These are phyloP conservation scores for Acanthis flammea DNA, from an alignment of 2,797 vertebrate genomes.

Conservation along the genomic window DNA sequence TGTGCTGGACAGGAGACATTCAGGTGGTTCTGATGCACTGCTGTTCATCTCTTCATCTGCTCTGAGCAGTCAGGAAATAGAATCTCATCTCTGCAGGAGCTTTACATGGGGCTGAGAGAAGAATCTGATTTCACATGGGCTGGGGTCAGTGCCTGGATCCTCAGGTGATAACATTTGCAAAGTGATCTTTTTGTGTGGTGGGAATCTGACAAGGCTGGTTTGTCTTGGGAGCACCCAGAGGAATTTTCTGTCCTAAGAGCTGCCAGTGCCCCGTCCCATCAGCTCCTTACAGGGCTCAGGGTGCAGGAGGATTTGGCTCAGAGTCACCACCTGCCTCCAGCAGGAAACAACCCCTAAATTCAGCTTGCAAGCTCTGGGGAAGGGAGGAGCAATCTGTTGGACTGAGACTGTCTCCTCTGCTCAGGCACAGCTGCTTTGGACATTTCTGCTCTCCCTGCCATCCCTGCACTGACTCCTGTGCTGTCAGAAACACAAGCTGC, in stretches of 20 bases:
- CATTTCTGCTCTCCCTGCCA: neutral
- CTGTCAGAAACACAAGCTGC: neutral
- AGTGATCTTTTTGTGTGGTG: neutral
- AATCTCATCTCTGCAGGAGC: neutral
- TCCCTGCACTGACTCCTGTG: neutral
- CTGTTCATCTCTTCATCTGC: neutral
- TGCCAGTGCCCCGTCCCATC: neutral
- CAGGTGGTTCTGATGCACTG: neutral
- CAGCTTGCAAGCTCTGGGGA: neutral
- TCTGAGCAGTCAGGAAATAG: neutral
- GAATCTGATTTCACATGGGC: neutral
- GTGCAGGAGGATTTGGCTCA: neutral
- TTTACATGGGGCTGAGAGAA: neutral
- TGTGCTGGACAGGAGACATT: neutral
- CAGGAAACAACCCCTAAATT: neutral
- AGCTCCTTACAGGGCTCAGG: accelerated
- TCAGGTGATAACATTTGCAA: neutral
- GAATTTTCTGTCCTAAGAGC: neutral
- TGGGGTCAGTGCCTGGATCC: neutral
- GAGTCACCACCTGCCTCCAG: neutral
- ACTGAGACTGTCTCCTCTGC: neutral
- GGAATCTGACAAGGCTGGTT: neutral
- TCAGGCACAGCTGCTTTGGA: neutral
- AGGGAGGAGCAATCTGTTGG: neutral
- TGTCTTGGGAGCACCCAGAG: neutral